Evolutionary conservation across 2,113 vertebrate genomes (phyloP).

Genomic region (Leucosticte australis): DNA sequence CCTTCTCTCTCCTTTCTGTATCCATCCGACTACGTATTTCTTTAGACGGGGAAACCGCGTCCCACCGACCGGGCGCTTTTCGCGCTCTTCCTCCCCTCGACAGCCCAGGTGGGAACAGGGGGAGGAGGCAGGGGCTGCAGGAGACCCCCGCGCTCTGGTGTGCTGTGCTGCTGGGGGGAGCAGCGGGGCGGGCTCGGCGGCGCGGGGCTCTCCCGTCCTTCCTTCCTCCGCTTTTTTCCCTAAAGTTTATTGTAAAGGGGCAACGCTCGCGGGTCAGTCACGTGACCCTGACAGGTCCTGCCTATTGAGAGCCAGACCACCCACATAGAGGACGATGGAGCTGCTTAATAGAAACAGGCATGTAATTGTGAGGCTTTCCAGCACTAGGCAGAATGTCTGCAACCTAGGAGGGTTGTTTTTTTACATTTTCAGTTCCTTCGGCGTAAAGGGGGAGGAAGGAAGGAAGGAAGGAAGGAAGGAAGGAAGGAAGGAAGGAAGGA

Average conservation of each 20-base stretch:
- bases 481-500: too few relatives aligned
- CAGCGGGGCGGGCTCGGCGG: background rate
- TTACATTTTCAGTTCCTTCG: slow-evolving; percentile 70
- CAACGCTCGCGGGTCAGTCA: slow-evolving; percentile 73
- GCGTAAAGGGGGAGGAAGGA: background rate
- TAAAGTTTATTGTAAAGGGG: slow-evolving; percentile 76
- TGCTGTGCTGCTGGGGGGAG: background rate
- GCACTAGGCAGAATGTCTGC: slow-evolving; percentile 80
- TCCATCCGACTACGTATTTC: background rate
- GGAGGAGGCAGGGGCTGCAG: background rate
- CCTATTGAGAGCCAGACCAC: slow-evolving; percentile 85
- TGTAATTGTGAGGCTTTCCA: slow-evolving; percentile 83
- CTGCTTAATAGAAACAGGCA: slow-evolving; percentile 87
- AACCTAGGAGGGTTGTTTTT: slow-evolving; percentile 75
- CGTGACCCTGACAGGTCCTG: slow-evolving; percentile 84
- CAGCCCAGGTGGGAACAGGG: background rate
- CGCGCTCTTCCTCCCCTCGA: background rate
- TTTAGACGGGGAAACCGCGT: background rate
- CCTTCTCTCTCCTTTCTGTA: background rate
- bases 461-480: background rate
- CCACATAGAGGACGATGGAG: slow-evolving; percentile 84
- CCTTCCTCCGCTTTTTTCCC: background rate
- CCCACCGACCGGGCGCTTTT: background rate
- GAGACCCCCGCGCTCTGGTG: background rate
- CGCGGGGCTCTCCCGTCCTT: slow-evolving; percentile 52